phyloP scores from a whole-genome alignment of 2,888 invertebrate genomes.

The Pandemis heparana region DNA sequence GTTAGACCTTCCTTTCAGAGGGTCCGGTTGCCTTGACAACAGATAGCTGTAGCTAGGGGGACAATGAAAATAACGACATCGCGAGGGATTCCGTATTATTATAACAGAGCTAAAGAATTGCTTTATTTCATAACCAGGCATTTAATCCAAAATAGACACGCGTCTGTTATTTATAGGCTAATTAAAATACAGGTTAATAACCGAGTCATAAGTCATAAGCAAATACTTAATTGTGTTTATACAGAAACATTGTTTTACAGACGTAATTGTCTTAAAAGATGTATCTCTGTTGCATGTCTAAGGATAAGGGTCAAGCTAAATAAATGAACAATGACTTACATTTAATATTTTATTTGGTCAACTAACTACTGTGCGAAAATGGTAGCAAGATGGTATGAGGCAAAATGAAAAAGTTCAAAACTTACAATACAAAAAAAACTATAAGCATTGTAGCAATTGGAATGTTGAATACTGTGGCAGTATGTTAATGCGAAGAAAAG shows the following conservation, averaged over 20 bases:
- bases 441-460: too few relatives aligned
- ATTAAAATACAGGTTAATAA: conserved; percentile 20
- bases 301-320: conserved; percentile 48
- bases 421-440: not conserved
- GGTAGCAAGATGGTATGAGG: not conserved
- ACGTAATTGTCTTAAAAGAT: not conserved
- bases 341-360: conserved; percentile 41
- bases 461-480: not conserved
- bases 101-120: conserved; percentile 5
- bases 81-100: not conserved
- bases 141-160: conserved; percentile 26
- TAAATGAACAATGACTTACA: conserved; percentile 41
- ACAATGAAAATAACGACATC: conserved; percentile 38
- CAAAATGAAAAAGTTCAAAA: not conserved
- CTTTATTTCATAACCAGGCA: conserved; percentile 17
- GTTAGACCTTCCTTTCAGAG: conserved; percentile 11
- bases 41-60: conserved; percentile 39
- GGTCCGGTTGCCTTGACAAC: conserved; percentile 47
- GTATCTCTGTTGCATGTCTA: conserved; percentile 4
- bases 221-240: not conserved
- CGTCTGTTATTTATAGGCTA: conserved; percentile 22
- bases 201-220: not conserved
- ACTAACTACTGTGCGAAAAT: conserved; percentile 32
- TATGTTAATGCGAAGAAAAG: not conserved
- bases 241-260: not conserved